These are phyloP conservation scores for Herminia tarsipennalis DNA, from an alignment of 2,888 invertebrate genomes.

Conservation along the genomic window DNA sequence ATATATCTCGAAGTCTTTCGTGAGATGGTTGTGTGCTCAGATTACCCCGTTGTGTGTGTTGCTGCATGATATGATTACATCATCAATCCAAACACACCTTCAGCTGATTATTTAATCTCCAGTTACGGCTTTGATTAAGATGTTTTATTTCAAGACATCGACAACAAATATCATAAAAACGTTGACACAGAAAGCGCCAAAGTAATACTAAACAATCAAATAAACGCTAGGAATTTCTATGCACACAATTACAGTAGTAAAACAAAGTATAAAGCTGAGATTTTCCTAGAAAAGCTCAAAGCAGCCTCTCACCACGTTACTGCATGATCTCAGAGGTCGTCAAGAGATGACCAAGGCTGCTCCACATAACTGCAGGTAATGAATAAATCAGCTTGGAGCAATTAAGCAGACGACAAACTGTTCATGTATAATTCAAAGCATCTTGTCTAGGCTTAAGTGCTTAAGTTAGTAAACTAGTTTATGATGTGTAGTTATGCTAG, in stretches of 20 bases:
- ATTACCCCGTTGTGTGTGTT: not conserved
- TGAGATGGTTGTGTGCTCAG: no score
- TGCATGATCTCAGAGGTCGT: slow-evolving; percentile 56
- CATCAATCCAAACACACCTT: no score
- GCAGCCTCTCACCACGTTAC: slow-evolving; percentile 45
- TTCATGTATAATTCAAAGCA: slow-evolving; percentile 8
- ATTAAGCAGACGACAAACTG: slow-evolving; percentile 24
- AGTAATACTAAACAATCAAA: not conserved
- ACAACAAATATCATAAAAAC: no score
- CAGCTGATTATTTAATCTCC: no score
- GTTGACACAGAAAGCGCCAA: no score
- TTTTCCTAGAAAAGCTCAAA: slow-evolving; percentile 35
- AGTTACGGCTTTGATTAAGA: no score
- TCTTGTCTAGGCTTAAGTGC: not conserved
- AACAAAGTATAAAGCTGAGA: slow-evolving; percentile 10
- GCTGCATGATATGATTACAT: no score
- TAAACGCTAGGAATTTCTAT: no score
- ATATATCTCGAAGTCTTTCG: no score
- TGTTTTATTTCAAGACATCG: not conserved
- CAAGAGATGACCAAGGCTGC: slow-evolving; percentile 68
- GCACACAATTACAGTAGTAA: slow-evolving; percentile 2
- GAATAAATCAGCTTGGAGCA: slow-evolving; percentile 24
- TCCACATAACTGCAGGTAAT: slow-evolving; percentile 53
- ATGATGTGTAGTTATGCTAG: not conserved
- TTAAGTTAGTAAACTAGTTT: no score